Evolutionary conservation across 2,113 vertebrate genomes (phyloP), one percentile per base, ranked within the genome.

Genomic region (Vulpes ferrilata): DNA sequence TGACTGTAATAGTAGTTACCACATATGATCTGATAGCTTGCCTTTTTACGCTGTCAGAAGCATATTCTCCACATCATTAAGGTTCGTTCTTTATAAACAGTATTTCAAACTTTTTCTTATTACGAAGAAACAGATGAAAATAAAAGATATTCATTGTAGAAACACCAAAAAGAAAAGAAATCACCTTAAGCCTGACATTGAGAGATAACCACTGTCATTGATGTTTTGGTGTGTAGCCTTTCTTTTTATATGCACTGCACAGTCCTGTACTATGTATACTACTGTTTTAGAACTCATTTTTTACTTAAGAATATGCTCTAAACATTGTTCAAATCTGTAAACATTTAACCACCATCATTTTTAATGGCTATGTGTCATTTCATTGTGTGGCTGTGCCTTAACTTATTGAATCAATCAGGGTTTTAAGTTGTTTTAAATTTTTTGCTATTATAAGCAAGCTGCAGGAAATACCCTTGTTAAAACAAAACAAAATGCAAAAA

Each of bases 341-440:
- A 73, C 35, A 35, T 53, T 92, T 82, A n/a, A 57, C 62, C 32
- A 65, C 48, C 57, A 65, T 93, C 16, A 43, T 90, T 95, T 90
- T 87, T 67, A 80, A 43, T 82, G 57, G 12, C 3, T 55, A 7
- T 86, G 35, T 86, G 30, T 55, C 74, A 43, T 60, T 93, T 81
- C 1, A 13, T 67, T 90, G 13, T 57, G 51, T 81, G 64, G 22
- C 59, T 82, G 2, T 86, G 30, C 65, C 23, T 90, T 27, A 93
- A 35, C 25, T 93, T 86, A 43, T 11, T 59, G 32, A 81, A 80
- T 53, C 32, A 82, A 12, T 53, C n/a, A 71, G 79, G 19, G 30
- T n/a, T 85, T 97, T 95, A 55, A 60, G 32, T 74, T 67, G 12
- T 86, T 88, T 78, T 57, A 64, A 76, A 3, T 80, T 90, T 82